Conservation (phyloP, 35 echinoderm and acorn worm species). For the Apostichopus parvimensis region DNA sequence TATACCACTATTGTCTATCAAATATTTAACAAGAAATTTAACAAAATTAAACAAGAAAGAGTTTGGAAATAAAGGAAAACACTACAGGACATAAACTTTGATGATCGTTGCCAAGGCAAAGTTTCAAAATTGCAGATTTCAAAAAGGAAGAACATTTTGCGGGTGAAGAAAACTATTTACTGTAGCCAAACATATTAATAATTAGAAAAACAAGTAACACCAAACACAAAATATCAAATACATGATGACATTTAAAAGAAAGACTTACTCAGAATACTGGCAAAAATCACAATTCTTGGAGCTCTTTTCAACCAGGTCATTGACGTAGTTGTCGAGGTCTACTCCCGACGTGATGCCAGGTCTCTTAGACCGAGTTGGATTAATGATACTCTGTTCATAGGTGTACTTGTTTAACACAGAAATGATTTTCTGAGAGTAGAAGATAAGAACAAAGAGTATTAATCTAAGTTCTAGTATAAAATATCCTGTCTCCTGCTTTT, state of each 20-base stretch:
- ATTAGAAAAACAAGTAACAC: neutral
- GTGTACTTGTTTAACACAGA: constrained; percentile 52
- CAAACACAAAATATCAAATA: neutral
- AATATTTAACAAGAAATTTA: no score
- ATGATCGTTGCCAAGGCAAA: no score
- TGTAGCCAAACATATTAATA: no score
- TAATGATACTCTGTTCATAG: constrained; percentile 38
- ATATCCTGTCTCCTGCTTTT: no score
- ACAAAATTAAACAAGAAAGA: no score
- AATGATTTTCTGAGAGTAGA: neutral
- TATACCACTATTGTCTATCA: no score
- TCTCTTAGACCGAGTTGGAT: constrained; percentile 18
- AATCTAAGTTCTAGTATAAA: no score
- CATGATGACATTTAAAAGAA: neutral
- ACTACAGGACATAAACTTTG: no score
- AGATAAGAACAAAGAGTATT: neutral
- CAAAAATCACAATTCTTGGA: constrained; percentile 39
- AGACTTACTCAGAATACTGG: constrained; percentile 43
- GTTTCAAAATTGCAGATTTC: no score
- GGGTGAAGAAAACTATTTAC: no score
- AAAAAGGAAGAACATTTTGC: no score
- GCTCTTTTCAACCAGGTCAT: constrained; percentile 17
- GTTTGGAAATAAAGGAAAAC: no score
- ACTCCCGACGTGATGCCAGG: neutral
- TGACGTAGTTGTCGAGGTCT: neutral